Base-by-base conservation (phyloP, 2,113 vertebrate genomes). In the Leptosomus discolor region DNA sequence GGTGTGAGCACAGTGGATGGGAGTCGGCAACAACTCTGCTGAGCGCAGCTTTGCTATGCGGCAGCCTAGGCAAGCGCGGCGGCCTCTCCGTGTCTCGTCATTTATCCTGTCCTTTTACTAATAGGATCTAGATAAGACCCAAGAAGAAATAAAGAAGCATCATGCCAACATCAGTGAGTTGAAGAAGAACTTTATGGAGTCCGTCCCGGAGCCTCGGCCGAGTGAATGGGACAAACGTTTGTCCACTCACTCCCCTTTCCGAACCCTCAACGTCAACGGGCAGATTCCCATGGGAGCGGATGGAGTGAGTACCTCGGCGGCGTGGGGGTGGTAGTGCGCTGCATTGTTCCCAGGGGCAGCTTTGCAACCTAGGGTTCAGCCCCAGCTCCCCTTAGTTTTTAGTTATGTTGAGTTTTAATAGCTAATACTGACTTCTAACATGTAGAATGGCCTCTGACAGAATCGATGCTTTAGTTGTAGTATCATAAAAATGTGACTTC, bases 151-250 rank as follows among this genome's bases (percentile, higher is more conserved):
- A 37, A 99, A 99, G 98, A 99, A 99, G 83, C 99, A 99, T 95
- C 99, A 99, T 58, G 99, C 99, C 73, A 99, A 99, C 96, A 99
- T 99, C 97, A 99, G 99, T 48, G 99, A 99, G 96, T 85, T 99
- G 74, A 99, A 99, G 97, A 99, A 99, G 97, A 99, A 99, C 92
- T 99, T 99, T 86, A 99, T 99, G 99, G 99, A 99, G 94, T 99
- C 99, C 1, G 98, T 99, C 50, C 99, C 99, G 0, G 99, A 99
- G 73, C 98, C 99, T 32, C 98, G 98, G 70, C 99, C 99, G 84
- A 99, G 99, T 15, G 99, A 99, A 96, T 99, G 99, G 99, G 99
- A 99, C 97, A 99, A 99, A 79, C 99, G 99, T 50, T 98, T 99
- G 65, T 99, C 99, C 79, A 98, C 98, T 77, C 99, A 99, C 97